Base-by-base conservation (phyloP, 2,113 vertebrate species). In the Hemiprocne comata region DNA sequence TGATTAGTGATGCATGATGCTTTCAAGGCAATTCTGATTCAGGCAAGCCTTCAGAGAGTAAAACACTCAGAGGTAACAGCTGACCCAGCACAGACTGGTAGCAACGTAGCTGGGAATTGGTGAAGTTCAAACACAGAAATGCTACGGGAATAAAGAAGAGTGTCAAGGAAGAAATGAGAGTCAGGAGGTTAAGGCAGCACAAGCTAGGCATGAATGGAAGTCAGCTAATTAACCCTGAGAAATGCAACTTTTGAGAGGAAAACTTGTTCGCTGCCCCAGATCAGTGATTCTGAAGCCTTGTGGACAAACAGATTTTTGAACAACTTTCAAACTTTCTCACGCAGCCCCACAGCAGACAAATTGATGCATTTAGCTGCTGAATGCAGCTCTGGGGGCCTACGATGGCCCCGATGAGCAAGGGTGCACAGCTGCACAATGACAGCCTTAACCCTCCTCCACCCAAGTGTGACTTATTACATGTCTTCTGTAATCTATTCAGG, bases 271-370 rank as follows among this genome's bases (percentile, higher is more conserved):
- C 62, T 62, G 83, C 75, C 82, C 23, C 25, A 83, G n/a, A 71
- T 38, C 75, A 55, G 40, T 4, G 42, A 94, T n/a, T 90, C 71
- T 1, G 0, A 70, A 85, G 78, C 81, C 78, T 67, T 58, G 72
- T 76, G 85, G 72, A 83, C 92, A 95, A 93, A 87, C 0, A 50
- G 61, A 61, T 61, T 75, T 69, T 8, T 57, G 13, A 91, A 53
- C 74, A 73, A 79, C 54, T 91, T 77, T 23, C 61, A 11, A 78
- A 85, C 73, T 95, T 94, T 94, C 95, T 91, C 95, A 95, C 16
- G 13, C 87, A 85, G 91, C 81, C 87, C 40, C 80, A 28, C 38
- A 73, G 62, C 19, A 57, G 87, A 93, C 74, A 89, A 91, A 91
- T 53, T 46, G 86, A 42, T 78, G 81, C 19, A 34, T 11, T 85